Evolutionary conservation across 1,140 invertebrate genomes (phyloP).

Genomic region (Aphidius ervi): DNA sequence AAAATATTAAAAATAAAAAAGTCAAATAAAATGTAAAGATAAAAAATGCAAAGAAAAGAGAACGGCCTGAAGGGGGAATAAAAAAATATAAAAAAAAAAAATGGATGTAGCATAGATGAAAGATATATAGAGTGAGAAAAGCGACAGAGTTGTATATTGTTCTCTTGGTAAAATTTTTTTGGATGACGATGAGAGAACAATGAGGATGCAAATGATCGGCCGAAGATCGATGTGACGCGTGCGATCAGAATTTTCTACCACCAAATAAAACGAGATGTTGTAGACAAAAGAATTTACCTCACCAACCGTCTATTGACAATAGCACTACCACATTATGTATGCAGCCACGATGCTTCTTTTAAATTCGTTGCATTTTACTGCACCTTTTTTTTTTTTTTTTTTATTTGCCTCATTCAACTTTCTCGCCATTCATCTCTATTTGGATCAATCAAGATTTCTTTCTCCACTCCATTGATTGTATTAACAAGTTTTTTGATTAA

Average conservation of each 20-base stretch:
- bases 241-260: slow-evolving; percentile 52
- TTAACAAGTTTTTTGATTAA: too few species aligned
- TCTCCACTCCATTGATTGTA: too few species aligned
- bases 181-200: slow-evolving; percentile 43
- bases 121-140: neutral
- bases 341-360: slow-evolving; percentile 47
- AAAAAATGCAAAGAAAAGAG: too few species aligned
- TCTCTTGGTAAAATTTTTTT: slow-evolving; percentile 41
- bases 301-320: slow-evolving; percentile 41
- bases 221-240: slow-evolving; percentile 50
- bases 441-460: too few species aligned
- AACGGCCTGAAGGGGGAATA: too few species aligned
- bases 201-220: slow-evolving; percentile 56
- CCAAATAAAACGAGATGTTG: slow-evolving; percentile 22
- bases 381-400: slow-evolving; percentile 24
- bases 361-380: slow-evolving; percentile 49
- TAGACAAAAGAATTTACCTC: slow-evolving; percentile 24
- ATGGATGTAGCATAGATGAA: neutral
- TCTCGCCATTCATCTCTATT: neutral
- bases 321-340: slow-evolving; percentile 50
- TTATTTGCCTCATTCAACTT: slow-evolving; percentile 6
- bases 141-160: slow-evolving; percentile 30
- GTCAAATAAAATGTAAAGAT: too few species aligned
- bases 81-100: too few species aligned
- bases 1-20: too few species aligned